Evolutionary conservation across 2,797 vertebrate species (phyloP).

Genomic region (Etheostoma nigrum): DNA sequence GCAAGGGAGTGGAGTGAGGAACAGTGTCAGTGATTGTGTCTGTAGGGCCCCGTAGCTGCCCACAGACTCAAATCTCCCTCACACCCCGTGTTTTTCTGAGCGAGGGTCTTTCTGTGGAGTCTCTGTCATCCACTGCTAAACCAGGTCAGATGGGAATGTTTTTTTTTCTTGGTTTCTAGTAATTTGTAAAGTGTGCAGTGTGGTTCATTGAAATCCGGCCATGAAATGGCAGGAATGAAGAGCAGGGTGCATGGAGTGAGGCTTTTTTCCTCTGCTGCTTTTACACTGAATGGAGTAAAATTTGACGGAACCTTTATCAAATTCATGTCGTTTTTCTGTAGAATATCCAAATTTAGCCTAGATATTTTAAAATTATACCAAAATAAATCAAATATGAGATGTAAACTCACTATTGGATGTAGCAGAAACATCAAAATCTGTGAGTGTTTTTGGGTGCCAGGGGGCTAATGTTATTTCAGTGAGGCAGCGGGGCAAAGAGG

Average conservation of each 20-base stretch:
- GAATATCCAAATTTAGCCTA: background rate
- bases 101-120: slow-evolving; percentile 59
- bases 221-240: slow-evolving; percentile 18
- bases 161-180: slow-evolving; percentile 45
- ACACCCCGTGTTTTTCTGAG: slow-evolving; percentile 57
- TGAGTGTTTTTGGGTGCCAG: slow-evolving; percentile 49
- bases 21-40: slow-evolving; percentile 80
- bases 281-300: background rate
- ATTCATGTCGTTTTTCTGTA: background rate
- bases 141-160: slow-evolving; percentile 37
- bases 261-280: background rate
- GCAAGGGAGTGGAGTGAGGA: slow-evolving; percentile 55
- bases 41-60: slow-evolving; percentile 53
- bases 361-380: background rate
- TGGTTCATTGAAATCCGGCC: slow-evolving; percentile 37
- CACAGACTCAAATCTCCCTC: slow-evolving; percentile 49
- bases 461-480: slow-evolving; percentile 70
- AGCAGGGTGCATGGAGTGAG: background rate
- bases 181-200: slow-evolving; percentile 38
- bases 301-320: background rate
- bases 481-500: slow-evolving; percentile 71
- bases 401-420: slow-evolving; percentile 46
- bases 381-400: slow-evolving; percentile 26
- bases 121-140: slow-evolving; percentile 60
- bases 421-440: slow-evolving; percentile 41